These are phyloP conservation scores for Lycaena phlaeas DNA, from an alignment of 2,888 invertebrate genomes.

Conservation along the genomic window DNA sequence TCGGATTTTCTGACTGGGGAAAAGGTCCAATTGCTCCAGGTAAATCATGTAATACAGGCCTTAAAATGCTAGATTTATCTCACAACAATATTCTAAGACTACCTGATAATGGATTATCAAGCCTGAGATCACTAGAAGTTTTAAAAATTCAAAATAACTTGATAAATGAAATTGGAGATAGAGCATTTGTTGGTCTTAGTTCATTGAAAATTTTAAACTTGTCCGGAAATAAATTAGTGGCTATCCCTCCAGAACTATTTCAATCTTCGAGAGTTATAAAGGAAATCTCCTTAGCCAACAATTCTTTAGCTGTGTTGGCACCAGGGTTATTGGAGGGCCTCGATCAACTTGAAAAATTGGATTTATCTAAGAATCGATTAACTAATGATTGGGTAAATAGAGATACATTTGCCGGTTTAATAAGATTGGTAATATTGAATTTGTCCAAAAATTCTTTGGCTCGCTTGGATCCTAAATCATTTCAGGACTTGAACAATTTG, in stretches of 20 bases:
- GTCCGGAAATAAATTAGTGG: slow-evolving; percentile 84
- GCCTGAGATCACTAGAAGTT: slow-evolving; percentile 78
- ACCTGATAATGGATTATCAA: slow-evolving; percentile 80
- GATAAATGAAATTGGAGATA: slow-evolving; percentile 81
- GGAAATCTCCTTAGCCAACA: slow-evolving; percentile 83
- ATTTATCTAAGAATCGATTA: slow-evolving; percentile 81
- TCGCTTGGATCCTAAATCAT: slow-evolving; percentile 80
- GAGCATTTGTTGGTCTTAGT: slow-evolving; percentile 80
- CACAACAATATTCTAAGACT: slow-evolving; percentile 80
- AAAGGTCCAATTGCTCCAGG: slow-evolving; percentile 78
- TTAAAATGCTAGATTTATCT: slow-evolving; percentile 82
- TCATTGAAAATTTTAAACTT: slow-evolving; percentile 82
- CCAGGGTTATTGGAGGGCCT: slow-evolving; percentile 82
- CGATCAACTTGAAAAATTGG: slow-evolving; percentile 80
- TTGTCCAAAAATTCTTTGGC: slow-evolving; percentile 80
- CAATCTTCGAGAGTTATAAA: slow-evolving; percentile 79
- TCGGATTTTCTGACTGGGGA: slow-evolving; percentile 84
- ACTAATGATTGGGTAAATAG: slow-evolving; percentile 83
- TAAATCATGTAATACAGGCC: slow-evolving; percentile 78
- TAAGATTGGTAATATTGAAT: slow-evolving; percentile 81
- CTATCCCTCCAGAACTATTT: slow-evolving; percentile 85
- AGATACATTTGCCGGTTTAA: slow-evolving; percentile 82
- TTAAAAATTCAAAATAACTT: slow-evolving; percentile 84
- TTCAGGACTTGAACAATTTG: slow-evolving; percentile 81
- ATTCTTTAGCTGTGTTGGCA: slow-evolving; percentile 83